Evolutionary conservation across 2,113 vertebrate species (phyloP), one percentile per base, ranked within the genome.

Genomic region (Pipra filicauda): DNA sequence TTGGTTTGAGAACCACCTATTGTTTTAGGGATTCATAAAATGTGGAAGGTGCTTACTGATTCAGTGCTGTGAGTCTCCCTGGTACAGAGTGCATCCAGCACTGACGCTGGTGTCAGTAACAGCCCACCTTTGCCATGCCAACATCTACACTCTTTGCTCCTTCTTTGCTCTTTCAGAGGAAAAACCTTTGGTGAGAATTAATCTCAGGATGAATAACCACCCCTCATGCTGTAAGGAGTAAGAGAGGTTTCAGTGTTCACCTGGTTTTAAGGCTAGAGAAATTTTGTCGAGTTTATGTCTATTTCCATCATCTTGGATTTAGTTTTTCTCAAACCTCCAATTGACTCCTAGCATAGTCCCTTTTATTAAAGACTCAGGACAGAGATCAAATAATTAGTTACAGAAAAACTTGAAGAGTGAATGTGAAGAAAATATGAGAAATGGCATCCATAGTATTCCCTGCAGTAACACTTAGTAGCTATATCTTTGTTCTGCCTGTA

Each of bases 1-100:
- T 93, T 89, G 30, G 70, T 94, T 80, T 88, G 91, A 77, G 90
- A 90, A 67, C 74, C 65, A 49, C n/a, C 21, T 61, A 14, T 52
- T 74, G 75, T 75, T 93, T 64, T 88, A 57, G 52, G 51, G 61
- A 61, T 73, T 71, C 35, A 8, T 64, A 43, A 90, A 74, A 64
- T 19, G 21, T 71, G 48, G n/a, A 86, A 84, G 46, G 39, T 51
- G 27, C 39, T 73, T 69, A 23, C 54, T 0, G 0, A n/a, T 88
- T 78, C 62, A 23, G 44, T 21, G 30, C 27, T n/a, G 1, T 1
- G 3, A 22, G 31, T 49, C 28, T 75, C 46, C 17, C 35, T n/a
- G 43, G 43, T 66, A 51, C 26, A 51, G 58, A 77, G 12, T 5
- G 51, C 30, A 57, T 62, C 35, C 58, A 31, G 48, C 5, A 4